Base-by-base conservation (phyloP, 2,888 invertebrate species). In the Tribolium freemani region DNA sequence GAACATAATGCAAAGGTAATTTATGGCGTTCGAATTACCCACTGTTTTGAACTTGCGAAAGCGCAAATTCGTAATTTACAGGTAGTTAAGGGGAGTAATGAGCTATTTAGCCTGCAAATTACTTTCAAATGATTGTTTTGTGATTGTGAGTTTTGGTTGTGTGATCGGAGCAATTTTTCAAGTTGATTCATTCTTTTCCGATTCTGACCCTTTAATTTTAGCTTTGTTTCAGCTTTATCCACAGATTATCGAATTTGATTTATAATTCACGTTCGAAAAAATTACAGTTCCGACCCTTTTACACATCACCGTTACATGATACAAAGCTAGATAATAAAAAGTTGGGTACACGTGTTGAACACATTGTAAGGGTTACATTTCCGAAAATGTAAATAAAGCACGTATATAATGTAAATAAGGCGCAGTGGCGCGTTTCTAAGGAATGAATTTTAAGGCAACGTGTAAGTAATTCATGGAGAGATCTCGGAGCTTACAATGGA, bases 81-180 rank as follows among this genome's bases (percentile, higher is more conserved):
- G 71, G 71, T 71, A 71, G 67, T 71, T 71, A 71, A 61, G 38
- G 45, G 10, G 60, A 71, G 60, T 67, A 67, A 71, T 67, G 71
- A 61, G 58, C 67, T 67, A 51, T 71, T 61, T 60, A 66, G 46
- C 53, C 26, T 45, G 26, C 50, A 11, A 46, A 71, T 46, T 68
- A 38, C 58, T 46, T 26, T 56, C 46, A 46, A 21, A 68, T 57
- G 26, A 8, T 69, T 60, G 13, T 50, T 58, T 60, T 69, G 26
- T 60, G 46, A 54, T 64, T 48, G n/a, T n/a, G 50, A 26, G 26
- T 3, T 26, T 50, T 63, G 63, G 50, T 50, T 51, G 63, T 21
- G 63, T 63, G 63, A 63, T 63, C 63, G 30, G 10, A 50, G 50
- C 51, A 51, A 50, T 63, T 63, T 63, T 63, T 63, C 50, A 63